Evolutionary conservation across 2,888 invertebrate species (phyloP), one percentile per base, ranked within the genome.

Genomic region (Hydrotaea diabolus): DNA sequence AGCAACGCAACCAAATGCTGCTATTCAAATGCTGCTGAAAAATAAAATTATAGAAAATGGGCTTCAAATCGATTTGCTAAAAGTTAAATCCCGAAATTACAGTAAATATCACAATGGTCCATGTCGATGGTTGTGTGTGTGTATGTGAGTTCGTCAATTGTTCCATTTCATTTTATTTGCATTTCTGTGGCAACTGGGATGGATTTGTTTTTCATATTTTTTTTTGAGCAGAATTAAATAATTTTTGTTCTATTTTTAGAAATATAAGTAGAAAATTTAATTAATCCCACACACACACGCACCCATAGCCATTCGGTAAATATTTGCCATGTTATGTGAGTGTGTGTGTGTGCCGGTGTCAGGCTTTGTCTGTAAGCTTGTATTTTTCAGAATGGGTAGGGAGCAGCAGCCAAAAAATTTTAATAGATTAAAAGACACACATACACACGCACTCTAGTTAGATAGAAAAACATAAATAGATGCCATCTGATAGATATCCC

Each of bases 391-490:
- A 31, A 31, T 7, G 36, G n/a, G 11, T 7, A 62, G 62, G 31
- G 31, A n/a, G n/a, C 31, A 17, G 57, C 55, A 57, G 75, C 57
- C 17, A 49, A 64, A 73, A 66, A 73, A 66, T 72, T 77, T 64
- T 55, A 81, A 64, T 66, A 46, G 64, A 81, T 77, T 73, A 64
- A 81, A 81, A 66, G 72, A 66, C 72, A 81, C n/a, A 66, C 55
- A 77, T 53, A 72, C 66, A 80, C 66, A 49, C 31, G n/a, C n/a
- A 49, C 49, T 31, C 31, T 43, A 36, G 26, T 62, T 62, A 62
- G 36, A 62, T 31, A 62, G 36, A 62, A 62, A 31, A 66, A 66
- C 31, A 66, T 43, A 66, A 43, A 43, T 66, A 66, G 31, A 31
- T 64, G 31, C 64, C 31, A 64, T 36, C 31, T 31, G 64, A 17